phyloP scores from a whole-genome alignment of 2,888 invertebrate species.

The Nephrotoma appendiculata region DNA sequence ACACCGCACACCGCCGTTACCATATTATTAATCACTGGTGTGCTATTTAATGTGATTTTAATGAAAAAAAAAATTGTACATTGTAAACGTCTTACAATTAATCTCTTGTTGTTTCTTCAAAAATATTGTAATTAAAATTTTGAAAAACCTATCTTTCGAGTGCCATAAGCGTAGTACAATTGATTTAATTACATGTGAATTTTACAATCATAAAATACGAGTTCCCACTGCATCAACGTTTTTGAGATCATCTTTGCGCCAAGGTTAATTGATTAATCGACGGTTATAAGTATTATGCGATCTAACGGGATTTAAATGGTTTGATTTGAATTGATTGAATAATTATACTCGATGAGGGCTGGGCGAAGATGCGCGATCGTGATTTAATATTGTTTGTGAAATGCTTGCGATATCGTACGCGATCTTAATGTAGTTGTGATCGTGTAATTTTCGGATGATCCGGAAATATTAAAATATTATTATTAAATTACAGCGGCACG shows the following conservation, averaged over 20 bases:
- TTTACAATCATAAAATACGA: not conserved
- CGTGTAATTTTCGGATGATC: not conserved
- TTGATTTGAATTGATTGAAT: not conserved
- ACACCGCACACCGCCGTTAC: not conserved
- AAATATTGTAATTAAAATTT: not conserved
- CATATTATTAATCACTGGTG: not conserved
- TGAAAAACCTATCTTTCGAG: not conserved
- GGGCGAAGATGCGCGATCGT: not conserved
- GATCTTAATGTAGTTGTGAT: not conserved
- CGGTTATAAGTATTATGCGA: not conserved
- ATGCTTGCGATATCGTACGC: not conserved
- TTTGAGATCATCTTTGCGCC: not conserved
- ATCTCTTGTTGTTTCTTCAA: not conserved
- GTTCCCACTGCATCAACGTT: not conserved
- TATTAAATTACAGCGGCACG: not conserved
- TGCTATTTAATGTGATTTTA: not conserved
- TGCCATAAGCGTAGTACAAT: not conserved
- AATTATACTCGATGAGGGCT: not conserved
- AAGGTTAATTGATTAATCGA: not conserved
- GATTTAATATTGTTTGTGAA: not conserved
- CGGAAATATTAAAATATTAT: not conserved
- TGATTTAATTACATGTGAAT: not conserved
- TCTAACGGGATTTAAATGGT: not conserved
- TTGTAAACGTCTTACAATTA: not conserved
- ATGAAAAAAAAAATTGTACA: not conserved